Conservation (phyloP, 2,888 invertebrate genomes). For the Amphipyra berbera region DNA sequence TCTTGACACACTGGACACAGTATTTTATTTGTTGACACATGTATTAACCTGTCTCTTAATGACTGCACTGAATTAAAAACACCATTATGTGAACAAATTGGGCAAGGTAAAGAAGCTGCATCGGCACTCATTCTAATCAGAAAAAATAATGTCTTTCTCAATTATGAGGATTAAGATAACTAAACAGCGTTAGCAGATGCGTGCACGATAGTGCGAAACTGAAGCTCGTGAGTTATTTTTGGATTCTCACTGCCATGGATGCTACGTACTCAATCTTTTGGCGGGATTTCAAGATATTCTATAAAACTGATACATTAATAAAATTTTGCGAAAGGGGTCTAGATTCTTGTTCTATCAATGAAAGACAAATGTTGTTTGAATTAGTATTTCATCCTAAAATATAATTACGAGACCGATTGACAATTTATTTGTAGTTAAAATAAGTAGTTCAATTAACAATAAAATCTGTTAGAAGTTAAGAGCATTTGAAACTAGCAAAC, state of each 20-base stretch:
- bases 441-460: too few relatives aligned
- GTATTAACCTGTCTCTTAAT: slow-evolving; percentile 92
- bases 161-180: slow-evolving; percentile 17
- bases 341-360: not conserved
- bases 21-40: slow-evolving; percentile 93
- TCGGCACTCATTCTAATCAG: slow-evolving; percentile 81
- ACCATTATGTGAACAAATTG: slow-evolving; percentile 93
- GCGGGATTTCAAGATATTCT: slow-evolving; percentile 83
- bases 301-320: slow-evolving; percentile 34
- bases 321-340: slow-evolving; percentile 9
- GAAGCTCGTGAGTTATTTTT: slow-evolving; percentile 82
- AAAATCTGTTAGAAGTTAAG: too few relatives aligned
- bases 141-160: slow-evolving; percentile 10
- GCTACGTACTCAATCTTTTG: slow-evolving; percentile 77
- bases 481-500: too few relatives aligned
- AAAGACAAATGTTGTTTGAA: not conserved
- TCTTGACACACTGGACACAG: slow-evolving; percentile 95
- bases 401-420: too few relatives aligned
- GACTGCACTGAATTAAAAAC: slow-evolving; percentile 92
- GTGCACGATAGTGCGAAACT: slow-evolving; percentile 76
- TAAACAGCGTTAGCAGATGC: slow-evolving; percentile 56
- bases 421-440: too few relatives aligned
- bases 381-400: not conserved
- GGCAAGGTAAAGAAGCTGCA: slow-evolving; percentile 92
- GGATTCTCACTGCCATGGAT: slow-evolving; percentile 63